Evolutionary conservation across 2,797 vertebrate species (phyloP).

Genomic region (Discoglossus pictus): DNA sequence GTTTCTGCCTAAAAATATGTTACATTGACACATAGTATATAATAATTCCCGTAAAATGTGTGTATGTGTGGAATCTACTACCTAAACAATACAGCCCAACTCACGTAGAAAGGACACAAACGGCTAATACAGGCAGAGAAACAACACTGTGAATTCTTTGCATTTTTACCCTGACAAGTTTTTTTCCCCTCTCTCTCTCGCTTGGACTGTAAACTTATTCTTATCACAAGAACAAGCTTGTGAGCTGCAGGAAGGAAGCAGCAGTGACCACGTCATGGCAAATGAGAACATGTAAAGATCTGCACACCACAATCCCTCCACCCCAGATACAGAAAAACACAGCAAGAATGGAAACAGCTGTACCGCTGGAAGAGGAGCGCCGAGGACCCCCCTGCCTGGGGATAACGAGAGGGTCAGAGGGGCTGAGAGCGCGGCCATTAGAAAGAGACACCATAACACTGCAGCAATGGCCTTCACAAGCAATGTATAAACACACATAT

Average conservation of each 20-base stretch:
- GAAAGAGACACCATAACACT: background rate
- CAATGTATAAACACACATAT: constrained; percentile 13
- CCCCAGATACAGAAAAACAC: constrained; percentile 56
- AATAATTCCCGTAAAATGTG: no score
- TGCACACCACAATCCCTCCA: constrained; percentile 63
- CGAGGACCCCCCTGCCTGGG: constrained; percentile 30
- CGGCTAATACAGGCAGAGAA: background rate
- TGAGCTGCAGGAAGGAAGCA: constrained; percentile 80
- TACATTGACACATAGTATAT: no score
- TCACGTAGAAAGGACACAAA: constrained; percentile 16
- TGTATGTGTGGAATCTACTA: no score
- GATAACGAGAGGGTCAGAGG: no score
- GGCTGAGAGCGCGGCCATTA: constrained; percentile 1
- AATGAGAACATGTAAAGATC: constrained; percentile 75
- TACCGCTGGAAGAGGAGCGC: constrained; percentile 21
- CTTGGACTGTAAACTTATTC: constrained; percentile 58
- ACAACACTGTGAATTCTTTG: constrained; percentile 12
- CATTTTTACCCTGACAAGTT: constrained; percentile 41
- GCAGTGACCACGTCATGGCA: constrained; percentile 77
- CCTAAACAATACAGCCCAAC: no score
- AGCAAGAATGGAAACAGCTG: constrained; percentile 61
- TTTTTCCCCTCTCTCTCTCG: constrained; percentile 54
- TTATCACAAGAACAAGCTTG: constrained; percentile 73
- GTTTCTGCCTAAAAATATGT: no score
- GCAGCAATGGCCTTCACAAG: background rate